Base-by-base conservation (phyloP, 2,113 vertebrate genomes). In the Triplophysa rosa region DNA sequence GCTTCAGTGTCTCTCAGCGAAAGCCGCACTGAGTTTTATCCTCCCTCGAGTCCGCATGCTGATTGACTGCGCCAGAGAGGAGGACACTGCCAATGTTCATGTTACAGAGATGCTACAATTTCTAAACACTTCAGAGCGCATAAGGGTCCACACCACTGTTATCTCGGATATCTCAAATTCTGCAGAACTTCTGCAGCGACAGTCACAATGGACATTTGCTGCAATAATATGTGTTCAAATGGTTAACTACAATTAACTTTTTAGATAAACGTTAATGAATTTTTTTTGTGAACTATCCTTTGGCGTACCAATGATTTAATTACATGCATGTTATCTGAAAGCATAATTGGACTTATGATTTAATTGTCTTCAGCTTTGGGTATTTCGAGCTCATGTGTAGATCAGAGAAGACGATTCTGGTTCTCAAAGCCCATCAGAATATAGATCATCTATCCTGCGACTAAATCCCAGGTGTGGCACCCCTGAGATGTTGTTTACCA, bases 381-480 rank as follows among this genome's bases (percentile, higher is more conserved):
- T 47, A 69, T 77, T 80, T 83, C 19, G 45, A 64, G 37, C 58
- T 52, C 64, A 26, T 78, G 64, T 59, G 54, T 77, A 40, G 61
- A 72, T 82, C 67, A 49, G 47, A 65, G 40, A 10, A 14, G 10
- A 66, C 47, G 47, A 69, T 62, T 61, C 52, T 3, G 45, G n/a
- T 13, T 14, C 37, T 13, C 52, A 66, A 70, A 75, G 42, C 69
- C 69, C 58, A 13, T 26, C 19, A 11, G 49, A 59, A 29, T 11
- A 10, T 69, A 47, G 29, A 64, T 73, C 47, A 40, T 29, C 49
- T 23, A 33, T 26, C 6, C 49, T 64, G 54, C 37, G 24, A 69
- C 29, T 70, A 70, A 80, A 65, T 80, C 77, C 82, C 79, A 61
- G 2, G 52, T 76, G 81, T 74, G 1, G 13, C 37, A 58, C 16